Conservation (phyloP, 2,888 invertebrate species). For the Fabriciana adippe region DNA sequence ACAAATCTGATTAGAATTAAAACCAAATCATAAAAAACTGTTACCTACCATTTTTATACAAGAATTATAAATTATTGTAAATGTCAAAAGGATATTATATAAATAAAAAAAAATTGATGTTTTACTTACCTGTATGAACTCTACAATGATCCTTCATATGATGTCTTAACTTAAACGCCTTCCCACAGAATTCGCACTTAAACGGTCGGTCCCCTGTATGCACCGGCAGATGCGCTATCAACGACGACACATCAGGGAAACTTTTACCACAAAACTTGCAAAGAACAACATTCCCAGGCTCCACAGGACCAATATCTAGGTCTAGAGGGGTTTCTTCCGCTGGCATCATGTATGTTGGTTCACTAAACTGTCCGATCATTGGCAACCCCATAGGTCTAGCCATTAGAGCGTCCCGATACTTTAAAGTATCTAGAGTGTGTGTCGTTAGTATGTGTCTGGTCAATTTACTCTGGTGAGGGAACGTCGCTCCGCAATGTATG, state of each 20-base stretch:
- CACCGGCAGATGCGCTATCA: slow-evolving; percentile 93
- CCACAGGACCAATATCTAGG: slow-evolving; percentile 81
- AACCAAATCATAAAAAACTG: neutral
- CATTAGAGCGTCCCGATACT: slow-evolving; percentile 88
- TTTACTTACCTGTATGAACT: slow-evolving; percentile 89
- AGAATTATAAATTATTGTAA: neutral
- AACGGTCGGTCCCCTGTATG: slow-evolving; percentile 95
- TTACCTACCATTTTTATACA: neutral
- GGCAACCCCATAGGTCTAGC: slow-evolving; percentile 68
- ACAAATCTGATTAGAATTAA: neutral
- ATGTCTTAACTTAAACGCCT: slow-evolving; percentile 95
- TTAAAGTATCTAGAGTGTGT: slow-evolving; percentile 93
- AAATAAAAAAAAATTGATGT: neutral
- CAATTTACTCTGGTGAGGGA: slow-evolving; percentile 95
- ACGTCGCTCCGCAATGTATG: slow-evolving; percentile 94
- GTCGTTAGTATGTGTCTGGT: slow-evolving; percentile 94
- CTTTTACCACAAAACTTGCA: slow-evolving; percentile 97
- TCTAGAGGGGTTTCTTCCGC: slow-evolving; percentile 84
- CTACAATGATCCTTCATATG: slow-evolving; percentile 98
- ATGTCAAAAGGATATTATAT: neutral
- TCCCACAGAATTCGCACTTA: slow-evolving; percentile 96
- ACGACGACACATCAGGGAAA: slow-evolving; percentile 93
- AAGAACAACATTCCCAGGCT: slow-evolving; percentile 89
- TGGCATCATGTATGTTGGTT: slow-evolving; percentile 74
- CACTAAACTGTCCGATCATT: slow-evolving; percentile 75